Base-by-base conservation (phyloP, 2,797 vertebrate genomes). In the Sciaenops ocellatus region DNA sequence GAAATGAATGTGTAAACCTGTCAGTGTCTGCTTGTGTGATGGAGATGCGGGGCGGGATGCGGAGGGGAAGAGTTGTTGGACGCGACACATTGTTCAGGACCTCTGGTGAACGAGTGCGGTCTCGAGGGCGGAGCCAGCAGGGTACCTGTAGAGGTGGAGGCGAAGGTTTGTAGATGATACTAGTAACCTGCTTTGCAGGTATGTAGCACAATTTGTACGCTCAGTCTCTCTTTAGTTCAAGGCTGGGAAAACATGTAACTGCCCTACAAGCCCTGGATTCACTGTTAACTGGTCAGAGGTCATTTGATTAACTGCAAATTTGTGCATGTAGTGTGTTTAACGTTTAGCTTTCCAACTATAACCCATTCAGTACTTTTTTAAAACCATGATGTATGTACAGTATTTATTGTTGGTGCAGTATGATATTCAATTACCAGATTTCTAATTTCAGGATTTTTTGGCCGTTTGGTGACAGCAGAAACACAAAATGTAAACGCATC, bases 31-130 rank as follows among this genome's bases (percentile, higher is more conserved):
- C 91, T 30, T 95, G 93, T 69, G 95, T 97, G 94, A 97, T 95
- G 90, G 95, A 96, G 83, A 97, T 97, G 75, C 95, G 94, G 0
- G 96, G 96, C 0, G 94, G 96, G 78, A 96, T 95, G 67, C 89
- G 94, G 50, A 97, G 94, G 3, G 96, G 96, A 51, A 96, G 94
- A 5, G 95, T 96, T 16, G 95, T 97, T 16, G 96, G 96, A 46
- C 96, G 94, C 0, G 93, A 86, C 66, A 87, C 60, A 9, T 85
- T 92, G 87, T 90, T 89, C 77, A 91, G 89, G 61, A 92, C 85
- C 75, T 95, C 95, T 0, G 96, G 95, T 0, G 96, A 96, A 12
- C 95, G 94, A 0, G 95, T 92, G 44, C 95, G 90, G 69, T 96
- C 95, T 16, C 89, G 91, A 51, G 94, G 93, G 54, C 96, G 95